These are phyloP conservation scores for Myrmecophaga tridactyla DNA, from an alignment of 2,113 vertebrate genomes.

Conservation along the genomic window DNA sequence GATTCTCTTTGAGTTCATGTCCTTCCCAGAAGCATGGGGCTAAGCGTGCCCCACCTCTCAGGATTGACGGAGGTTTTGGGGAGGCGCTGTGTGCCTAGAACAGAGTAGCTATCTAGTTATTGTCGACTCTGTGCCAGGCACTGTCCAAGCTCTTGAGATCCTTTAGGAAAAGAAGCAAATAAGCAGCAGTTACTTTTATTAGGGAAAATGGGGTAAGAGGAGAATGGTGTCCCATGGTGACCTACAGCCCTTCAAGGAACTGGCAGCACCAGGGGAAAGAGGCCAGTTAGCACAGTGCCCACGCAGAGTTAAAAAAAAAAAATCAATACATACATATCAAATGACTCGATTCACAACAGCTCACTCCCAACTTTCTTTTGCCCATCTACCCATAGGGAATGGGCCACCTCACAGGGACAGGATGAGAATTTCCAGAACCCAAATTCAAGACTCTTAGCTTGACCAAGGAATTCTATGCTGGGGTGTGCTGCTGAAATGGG, in stretches of 20 bases:
- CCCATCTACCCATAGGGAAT: neutral
- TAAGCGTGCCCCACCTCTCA: neutral
- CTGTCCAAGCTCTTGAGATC: neutral
- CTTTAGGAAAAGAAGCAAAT: neutral
- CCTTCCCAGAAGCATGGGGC: neutral
- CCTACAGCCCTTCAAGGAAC: neutral
- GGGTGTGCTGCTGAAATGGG: neutral
- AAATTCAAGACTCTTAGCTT: neutral
- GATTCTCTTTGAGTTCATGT: neutral
- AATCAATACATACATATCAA: fast-evolving
- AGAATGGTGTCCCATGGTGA: neutral
- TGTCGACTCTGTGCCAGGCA: neutral
- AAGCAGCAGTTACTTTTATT: neutral
- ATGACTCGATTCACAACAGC: fast-evolving
- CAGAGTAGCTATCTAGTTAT: neutral
- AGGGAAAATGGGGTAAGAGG: neutral
- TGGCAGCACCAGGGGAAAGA: neutral
- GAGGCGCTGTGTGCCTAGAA: neutral
- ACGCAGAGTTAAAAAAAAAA: too few relatives aligned
- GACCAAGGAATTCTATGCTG: neutral
- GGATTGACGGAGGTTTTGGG: neutral
- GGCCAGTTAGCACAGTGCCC: fast-evolving
- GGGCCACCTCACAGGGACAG: neutral
- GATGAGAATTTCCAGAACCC: neutral
- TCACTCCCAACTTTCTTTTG: neutral